Base-by-base conservation (phyloP, 37 sponge, comb jelly and placozoan genomes). In the Cliona cf. orientalis region DNA sequence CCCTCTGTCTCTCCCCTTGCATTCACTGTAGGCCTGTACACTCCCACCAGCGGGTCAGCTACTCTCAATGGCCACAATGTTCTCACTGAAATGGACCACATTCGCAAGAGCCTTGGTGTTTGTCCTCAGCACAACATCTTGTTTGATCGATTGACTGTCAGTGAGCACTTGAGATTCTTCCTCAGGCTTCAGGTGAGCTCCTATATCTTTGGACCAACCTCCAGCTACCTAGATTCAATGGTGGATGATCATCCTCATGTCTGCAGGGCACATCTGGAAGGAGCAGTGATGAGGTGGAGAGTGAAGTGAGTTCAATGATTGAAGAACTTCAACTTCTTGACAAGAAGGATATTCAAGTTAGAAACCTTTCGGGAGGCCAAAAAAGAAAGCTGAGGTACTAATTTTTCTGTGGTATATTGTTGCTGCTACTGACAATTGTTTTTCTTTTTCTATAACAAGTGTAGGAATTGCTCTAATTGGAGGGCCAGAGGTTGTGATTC, bases 91-190 rank as follows among this genome's bases (percentile, higher is more conserved):
- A 96, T 98, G 80, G 94, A 93, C 60, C 41, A 58, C 37, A 89
- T 96, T n/a, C 71, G 98, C 62, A 42, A 79, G 39, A 92, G 74
- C 36, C 89, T 97, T 5, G 98, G 98, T 5, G 86, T 97, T 35
- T 97, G 98, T 81, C 98, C 98, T 14, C 98, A 97, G 72, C 94
- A 95, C 72, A 95, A 97, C 63, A 85, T 98, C 28, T 84, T 98
- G 40, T 93, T 95, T 89, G 99, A 95, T 57, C 80, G 94, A 35
- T 84, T 98, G 41, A 98, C 99, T 73, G 99, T 98, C 71, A 76
- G 53, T 38, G 99, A 98, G 57, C 99, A 98, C 59, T 92, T 98
- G 22, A 40, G 35, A 25, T 88, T 98, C 84, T 98, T 95, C 76
- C 67, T 82, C 6, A 86, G 56, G 49, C 88, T 98, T 39, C 95